These are phyloP conservation scores for Xestia rhomboidea DNA, from an alignment of 2,888 invertebrate genomes.

Conservation along the genomic window DNA sequence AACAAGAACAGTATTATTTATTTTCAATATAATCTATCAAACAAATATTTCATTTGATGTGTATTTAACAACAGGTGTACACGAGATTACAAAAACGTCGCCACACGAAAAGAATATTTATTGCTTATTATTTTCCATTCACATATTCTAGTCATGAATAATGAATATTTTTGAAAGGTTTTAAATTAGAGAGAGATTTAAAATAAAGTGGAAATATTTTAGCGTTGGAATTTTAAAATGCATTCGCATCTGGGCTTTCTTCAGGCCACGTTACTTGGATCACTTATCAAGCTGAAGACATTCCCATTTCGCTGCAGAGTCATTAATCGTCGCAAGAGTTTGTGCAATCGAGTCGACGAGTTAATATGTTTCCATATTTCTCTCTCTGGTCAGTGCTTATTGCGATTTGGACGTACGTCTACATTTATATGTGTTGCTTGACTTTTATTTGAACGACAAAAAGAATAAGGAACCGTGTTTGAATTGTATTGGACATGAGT, in stretches of 20 bases:
- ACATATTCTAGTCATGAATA: slow-evolving; percentile 51
- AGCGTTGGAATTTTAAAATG: slow-evolving; percentile 53
- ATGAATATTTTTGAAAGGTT: slow-evolving; percentile 57
- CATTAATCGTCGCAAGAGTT: slow-evolving; percentile 66
- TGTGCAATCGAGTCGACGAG: slow-evolving; percentile 62
- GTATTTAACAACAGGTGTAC: slow-evolving; percentile 8
- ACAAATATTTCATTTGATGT: slow-evolving; percentile 7
- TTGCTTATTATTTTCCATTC: slow-evolving; percentile 27
- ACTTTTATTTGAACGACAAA: slow-evolving; percentile 46
- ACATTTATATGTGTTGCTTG: slow-evolving; percentile 50
- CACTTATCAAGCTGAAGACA: slow-evolving; percentile 67
- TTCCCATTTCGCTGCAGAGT: slow-evolving; percentile 60
- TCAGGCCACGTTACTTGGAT: slow-evolving; percentile 53
- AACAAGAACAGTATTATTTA: background rate
- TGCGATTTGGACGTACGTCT: slow-evolving; percentile 52
- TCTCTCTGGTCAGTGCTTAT: slow-evolving; percentile 47
- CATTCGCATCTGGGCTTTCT: slow-evolving; percentile 62
- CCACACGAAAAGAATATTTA: slow-evolving; percentile 15
- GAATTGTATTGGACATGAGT: slow-evolving; percentile 31
- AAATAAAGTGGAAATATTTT: slow-evolving; percentile 51
- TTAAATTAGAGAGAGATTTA: slow-evolving; percentile 50
- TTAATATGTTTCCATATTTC: slow-evolving; percentile 66
- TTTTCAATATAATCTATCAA: slow-evolving; percentile 16
- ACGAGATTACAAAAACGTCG: slow-evolving; percentile 4
- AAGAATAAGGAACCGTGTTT: slow-evolving; percentile 33